Percentiles rank a stretch among this genome's conserved stretches.
Conservation (phyloP, 2,113 vertebrate species). For the Pan paniscus region DNA sequence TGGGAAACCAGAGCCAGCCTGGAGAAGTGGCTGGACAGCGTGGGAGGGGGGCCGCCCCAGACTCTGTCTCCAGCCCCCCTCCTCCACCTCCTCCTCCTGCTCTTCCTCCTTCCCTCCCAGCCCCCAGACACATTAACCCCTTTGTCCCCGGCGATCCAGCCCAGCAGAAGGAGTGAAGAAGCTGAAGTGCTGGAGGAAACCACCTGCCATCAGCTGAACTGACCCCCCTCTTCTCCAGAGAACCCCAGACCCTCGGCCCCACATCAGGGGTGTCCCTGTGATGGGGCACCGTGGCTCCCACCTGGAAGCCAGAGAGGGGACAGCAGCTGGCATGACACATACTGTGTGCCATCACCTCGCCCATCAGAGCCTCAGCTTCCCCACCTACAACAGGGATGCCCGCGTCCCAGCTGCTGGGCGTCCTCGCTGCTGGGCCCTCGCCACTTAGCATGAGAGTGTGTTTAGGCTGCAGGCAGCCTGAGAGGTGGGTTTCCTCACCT, state of each 20-base stretch:
- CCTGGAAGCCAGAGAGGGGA: background rate
- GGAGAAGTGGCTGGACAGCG: background rate
- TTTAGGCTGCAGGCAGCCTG: background rate
- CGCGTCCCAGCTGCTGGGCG: accelerated
- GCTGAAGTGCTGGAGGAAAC: background rate
- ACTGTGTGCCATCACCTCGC: background rate
- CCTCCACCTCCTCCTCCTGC: background rate
- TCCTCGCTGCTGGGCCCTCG: background rate
- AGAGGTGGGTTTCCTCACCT: background rate
- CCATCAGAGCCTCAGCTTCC: background rate
- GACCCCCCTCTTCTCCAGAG: background rate
- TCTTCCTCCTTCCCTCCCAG: background rate
- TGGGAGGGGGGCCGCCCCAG: background rate
- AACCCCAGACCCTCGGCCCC: background rate
- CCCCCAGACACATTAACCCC: background rate
- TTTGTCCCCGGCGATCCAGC: background rate
- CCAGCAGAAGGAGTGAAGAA: background rate
- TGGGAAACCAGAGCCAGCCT: slow-evolving; percentile 34
- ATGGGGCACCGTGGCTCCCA: background rate
- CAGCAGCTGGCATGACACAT: background rate
- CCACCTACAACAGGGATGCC: no score
- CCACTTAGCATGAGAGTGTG: background rate
- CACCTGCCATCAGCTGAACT: accelerated
- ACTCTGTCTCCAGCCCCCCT: background rate
- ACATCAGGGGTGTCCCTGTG: accelerated